These are phyloP conservation scores for Lochmaea capreae DNA, from an alignment of 2,888 invertebrate genomes.

Conservation along the genomic window DNA sequence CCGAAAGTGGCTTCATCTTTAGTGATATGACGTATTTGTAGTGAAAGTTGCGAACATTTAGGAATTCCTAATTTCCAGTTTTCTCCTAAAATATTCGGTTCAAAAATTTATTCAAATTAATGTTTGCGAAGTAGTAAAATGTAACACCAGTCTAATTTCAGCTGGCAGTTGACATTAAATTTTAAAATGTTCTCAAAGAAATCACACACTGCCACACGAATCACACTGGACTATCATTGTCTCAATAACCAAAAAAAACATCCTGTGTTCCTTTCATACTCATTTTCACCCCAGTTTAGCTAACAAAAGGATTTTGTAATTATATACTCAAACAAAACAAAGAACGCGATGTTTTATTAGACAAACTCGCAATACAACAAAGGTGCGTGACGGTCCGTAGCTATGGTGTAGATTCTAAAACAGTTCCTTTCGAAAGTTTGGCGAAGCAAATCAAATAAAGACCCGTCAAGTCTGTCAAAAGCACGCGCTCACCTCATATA, in stretches of 20 bases:
- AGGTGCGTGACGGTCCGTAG: conserved; percentile 40
- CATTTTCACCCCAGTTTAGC: neutral
- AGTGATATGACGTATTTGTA: too few species aligned
- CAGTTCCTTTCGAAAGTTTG: conserved; percentile 47
- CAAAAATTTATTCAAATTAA: too few species aligned
- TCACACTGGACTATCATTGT: neutral
- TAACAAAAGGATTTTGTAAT: conserved; percentile 34
- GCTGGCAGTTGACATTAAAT: too few species aligned
- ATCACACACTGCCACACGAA: neutral
- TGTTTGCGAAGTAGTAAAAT: too few species aligned
- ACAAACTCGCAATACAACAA: conserved; percentile 33
- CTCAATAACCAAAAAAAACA: neutral
- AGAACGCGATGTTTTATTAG: conserved; percentile 37
- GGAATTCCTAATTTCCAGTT: too few species aligned
- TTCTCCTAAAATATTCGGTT: too few species aligned
- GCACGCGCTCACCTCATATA: conserved; percentile 58
- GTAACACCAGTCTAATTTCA: too few species aligned
- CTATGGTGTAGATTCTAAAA: conserved; percentile 12
- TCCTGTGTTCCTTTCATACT: neutral
- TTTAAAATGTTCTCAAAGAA: neutral
- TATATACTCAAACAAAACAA: conserved; percentile 38
- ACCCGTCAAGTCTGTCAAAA: conserved; percentile 55
- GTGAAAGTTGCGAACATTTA: too few species aligned
- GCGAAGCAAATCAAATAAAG: conserved; percentile 53
- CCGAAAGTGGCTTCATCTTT: too few species aligned